These are phyloP conservation scores for Sus scrofa DNA, from an alignment of 2,113 vertebrate species.

Conservation along the genomic window DNA sequence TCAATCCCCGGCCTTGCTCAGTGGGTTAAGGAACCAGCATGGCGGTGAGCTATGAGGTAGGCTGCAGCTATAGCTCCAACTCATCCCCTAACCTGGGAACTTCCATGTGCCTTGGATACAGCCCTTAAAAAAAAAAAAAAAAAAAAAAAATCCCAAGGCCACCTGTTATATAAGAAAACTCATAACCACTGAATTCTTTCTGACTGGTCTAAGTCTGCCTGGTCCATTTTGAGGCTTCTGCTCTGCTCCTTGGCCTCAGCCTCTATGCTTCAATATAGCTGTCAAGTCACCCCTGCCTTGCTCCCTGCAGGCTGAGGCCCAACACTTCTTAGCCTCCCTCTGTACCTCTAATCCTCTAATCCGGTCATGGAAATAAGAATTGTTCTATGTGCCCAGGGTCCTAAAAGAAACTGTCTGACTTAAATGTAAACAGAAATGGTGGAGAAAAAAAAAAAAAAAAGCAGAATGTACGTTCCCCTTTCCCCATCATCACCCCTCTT, in stretches of 20 bases:
- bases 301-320: not conserved
- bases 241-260: not conserved
- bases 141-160: not conserved
- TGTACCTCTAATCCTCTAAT: slow-evolving; percentile 59
- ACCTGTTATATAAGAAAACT: not conserved
- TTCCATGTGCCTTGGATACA: too few species aligned
- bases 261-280: accelerated
- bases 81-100: too few species aligned
- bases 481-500: not conserved
- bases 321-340: not conserved
- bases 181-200: not conserved
- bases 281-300: not conserved
- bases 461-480: accelerated
- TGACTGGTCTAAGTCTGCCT: not conserved
- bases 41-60: too few species aligned
- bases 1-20: too few species aligned
- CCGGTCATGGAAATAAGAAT: slow-evolving; percentile 40
- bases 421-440: not conserved
- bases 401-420: slow-evolving; percentile 32
- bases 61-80: too few species aligned
- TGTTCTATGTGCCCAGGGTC: not conserved
- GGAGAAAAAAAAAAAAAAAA: not conserved
- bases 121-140: too few species aligned
- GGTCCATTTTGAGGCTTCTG: not conserved
- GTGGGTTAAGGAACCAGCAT: too few species aligned